Conservation (phyloP, 2,113 vertebrate genomes). For the Carassius carassius region DNA sequence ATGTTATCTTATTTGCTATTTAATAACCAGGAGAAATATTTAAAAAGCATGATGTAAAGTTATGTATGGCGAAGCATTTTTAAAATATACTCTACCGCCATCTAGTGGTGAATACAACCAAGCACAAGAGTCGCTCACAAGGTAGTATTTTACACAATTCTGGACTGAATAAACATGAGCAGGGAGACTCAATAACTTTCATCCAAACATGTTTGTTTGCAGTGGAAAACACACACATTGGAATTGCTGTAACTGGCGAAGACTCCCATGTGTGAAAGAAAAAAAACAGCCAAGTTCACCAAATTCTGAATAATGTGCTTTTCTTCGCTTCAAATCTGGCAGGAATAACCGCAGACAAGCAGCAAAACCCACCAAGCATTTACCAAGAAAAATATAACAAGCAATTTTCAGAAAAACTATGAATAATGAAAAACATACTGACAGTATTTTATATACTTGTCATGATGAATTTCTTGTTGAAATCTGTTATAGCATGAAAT, state of each 20-base stretch:
- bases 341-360: not conserved
- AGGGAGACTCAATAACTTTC: not conserved
- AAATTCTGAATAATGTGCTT: slow-evolving; percentile 35
- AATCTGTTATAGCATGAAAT: not conserved
- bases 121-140: not conserved
- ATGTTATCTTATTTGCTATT: not conserved
- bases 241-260: not conserved
- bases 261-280: not conserved
- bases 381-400: slow-evolving; percentile 40
- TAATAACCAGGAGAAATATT: not conserved
- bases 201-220: slow-evolving; percentile 13
- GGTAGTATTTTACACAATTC: not conserved
- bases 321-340: slow-evolving; percentile 27
- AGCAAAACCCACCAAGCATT: slow-evolving; percentile 1
- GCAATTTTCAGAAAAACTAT: not conserved
- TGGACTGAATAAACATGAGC: not conserved
- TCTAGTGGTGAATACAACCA: slow-evolving; percentile 62
- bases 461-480: not conserved
- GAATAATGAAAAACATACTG: slow-evolving; percentile 38
- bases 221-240: not conserved
- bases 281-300: not conserved
- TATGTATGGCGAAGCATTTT: not conserved
- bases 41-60: not conserved
- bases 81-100: slow-evolving; percentile 57
- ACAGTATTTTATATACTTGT: not conserved